Evolutionary conservation across 1,140 invertebrate species (phyloP), one percentile per base, ranked within the genome.

Genomic region (Lucilia sericata): DNA sequence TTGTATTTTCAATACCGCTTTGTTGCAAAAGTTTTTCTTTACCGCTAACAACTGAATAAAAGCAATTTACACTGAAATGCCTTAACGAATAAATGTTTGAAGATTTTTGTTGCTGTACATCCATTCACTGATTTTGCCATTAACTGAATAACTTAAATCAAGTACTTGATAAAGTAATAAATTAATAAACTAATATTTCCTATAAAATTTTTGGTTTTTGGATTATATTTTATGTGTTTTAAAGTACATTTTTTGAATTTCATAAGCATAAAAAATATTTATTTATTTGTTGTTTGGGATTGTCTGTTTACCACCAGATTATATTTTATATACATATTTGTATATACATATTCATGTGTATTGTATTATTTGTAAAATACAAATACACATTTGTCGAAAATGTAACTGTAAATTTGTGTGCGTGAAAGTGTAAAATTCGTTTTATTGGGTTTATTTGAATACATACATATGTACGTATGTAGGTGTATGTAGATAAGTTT

Each of bases 221-320:
- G n/a, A n/a, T n/a, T n/a, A n/a, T n/a, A n/a, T n/a, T n/a, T n/a
- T n/a, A n/a, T n/a, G n/a, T n/a, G n/a, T n/a, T n/a, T n/a, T n/a
- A n/a, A n/a, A n/a, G n/a, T n/a, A n/a, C n/a, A n/a, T n/a, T n/a
- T n/a, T n/a, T n/a, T n/a, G n/a, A 51, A 51, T 51, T 51, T 51
- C 36, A n/a, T 14, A n/a, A 60, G 10, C 51, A 14, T 60, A 36
- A 36, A 36, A 36, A 36, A 36, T 36, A 36, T 60, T 60, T 60
- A 10, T 60, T 10, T 60, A 60, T 60, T 65, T 65, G 60, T 65
- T 65, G 7, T 65, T 65, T 9, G 60, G 19, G 2, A 3, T 19
- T 70, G n/a, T 21, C n/a, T 70, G 60, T 70, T 70, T 70, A 21
- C 60, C 60, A 70, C 60, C 60, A 70, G 60, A 70, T 70, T 70